Base-by-base conservation (phyloP, 2,888 invertebrate genomes). In the Pegoplata infirma region DNA sequence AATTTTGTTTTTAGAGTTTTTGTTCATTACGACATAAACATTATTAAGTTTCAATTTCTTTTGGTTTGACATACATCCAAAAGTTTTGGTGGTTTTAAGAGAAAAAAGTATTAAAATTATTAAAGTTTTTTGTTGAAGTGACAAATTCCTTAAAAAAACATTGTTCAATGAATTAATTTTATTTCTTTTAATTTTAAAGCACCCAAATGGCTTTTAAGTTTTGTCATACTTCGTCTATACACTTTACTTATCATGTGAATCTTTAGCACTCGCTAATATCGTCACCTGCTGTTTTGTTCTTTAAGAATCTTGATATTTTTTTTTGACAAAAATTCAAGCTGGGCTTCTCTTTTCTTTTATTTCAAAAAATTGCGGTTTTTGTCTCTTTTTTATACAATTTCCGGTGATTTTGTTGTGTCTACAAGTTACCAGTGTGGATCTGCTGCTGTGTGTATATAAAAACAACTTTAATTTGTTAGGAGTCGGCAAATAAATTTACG, bases 341-440 rank as follows among this genome's bases (percentile, higher is more conserved):
- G 32, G 32, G 32, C 3, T 32, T 28, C 32, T 46, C 36, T 32
- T 51, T 36, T 28, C 46, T 56, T 55, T 17, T 14, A 44, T 36
- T 56, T 40, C 25, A 67, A 75, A n/a, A 72, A 74, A 61, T 75
- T 77, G 78, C 74, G 77, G 78, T 79, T 77, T 76, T 74, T 58
- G 72, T 66, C 47, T 51, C n/a, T n/a, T n/a, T 49, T 49, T 56
- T 40, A 28, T 58, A 14, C 56, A 68, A 63, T 68, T 56, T 63
- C 61, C 68, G 68, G 75, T 49, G 47, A 68, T 10, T 63, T 56
- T 67, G 67, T 74, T 44, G 53, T 68, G 55, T 63, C 68, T 61
- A 40, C 44, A 63, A 12, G 56, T 63, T 47, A 61, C 46, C 32
- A 74, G 53, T 23, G 32, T 56, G 19, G 40, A n/a, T 53, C 53